Conservation (phyloP, 2,797 vertebrate genomes). For the Manis crassicaudata region DNA sequence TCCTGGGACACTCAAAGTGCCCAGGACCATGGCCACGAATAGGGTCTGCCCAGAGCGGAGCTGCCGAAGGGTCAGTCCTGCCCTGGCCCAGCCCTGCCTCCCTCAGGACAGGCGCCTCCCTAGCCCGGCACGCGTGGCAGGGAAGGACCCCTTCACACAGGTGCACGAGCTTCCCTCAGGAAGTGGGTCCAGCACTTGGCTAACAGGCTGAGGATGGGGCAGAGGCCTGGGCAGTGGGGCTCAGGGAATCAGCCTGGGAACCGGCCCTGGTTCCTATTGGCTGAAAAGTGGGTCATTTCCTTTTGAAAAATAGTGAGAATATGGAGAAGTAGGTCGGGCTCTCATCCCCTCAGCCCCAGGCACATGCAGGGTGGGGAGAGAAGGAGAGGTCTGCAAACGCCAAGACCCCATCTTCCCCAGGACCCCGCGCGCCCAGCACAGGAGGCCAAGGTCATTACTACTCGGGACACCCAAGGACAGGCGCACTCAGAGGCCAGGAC, state of each 20-base stretch:
- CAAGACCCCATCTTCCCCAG: not conserved
- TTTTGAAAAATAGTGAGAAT: conserved; percentile 84
- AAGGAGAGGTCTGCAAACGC: not conserved
- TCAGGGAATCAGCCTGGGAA: conserved; percentile 81
- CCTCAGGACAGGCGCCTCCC: not conserved
- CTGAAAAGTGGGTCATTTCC: conserved; percentile 89
- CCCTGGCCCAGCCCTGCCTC: not conserved
- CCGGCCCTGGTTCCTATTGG: conserved; percentile 84
- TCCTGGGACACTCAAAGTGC: not conserved
- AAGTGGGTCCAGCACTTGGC: conserved; percentile 40
- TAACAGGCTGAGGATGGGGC: conserved; percentile 57
- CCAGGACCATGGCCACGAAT: not conserved
- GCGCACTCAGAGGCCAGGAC: not conserved
- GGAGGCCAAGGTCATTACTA: conserved; percentile 52
- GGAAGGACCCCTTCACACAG: not conserved
- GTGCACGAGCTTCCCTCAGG: conserved; percentile 22
- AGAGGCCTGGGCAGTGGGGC: conserved; percentile 79
- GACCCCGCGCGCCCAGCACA: not conserved
- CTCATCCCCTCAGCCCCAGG: conserved; percentile 80
- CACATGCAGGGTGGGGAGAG: not conserved
- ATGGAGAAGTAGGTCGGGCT: conserved; percentile 87
- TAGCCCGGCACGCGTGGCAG: not conserved
- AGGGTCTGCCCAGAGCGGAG: not conserved
- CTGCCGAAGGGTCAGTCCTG: not conserved
- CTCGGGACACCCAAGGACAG: conserved; percentile 58